Conservation (phyloP, 2,113 vertebrate species). For the Camelus bactrianus region DNA sequence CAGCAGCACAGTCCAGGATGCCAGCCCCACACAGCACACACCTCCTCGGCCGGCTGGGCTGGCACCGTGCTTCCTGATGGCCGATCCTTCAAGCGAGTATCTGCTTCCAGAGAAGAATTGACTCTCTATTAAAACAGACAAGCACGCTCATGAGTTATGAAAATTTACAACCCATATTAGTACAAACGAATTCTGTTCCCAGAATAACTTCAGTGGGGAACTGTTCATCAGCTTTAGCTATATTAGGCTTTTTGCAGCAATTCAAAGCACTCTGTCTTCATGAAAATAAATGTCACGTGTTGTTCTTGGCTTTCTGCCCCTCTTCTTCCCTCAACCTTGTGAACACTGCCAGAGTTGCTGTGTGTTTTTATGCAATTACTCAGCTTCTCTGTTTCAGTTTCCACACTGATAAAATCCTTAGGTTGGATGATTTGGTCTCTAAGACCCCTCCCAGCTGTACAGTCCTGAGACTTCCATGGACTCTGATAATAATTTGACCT, state of each 20-base stretch:
- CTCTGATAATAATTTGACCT: neutral
- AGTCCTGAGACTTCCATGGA: neutral
- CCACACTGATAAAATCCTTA: neutral
- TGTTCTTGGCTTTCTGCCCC: neutral
- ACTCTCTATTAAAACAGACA: conserved; percentile 76
- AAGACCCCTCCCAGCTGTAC: neutral
- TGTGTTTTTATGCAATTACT: conserved; percentile 7
- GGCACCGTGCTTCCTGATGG: neutral
- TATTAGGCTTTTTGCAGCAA: conserved; percentile 6
- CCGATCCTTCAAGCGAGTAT: neutral
- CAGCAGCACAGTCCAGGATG: neutral
- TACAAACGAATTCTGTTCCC: conserved; percentile 19
- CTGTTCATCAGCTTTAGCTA: neutral
- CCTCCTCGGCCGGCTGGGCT: conserved; percentile 58
- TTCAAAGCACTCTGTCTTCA: conserved; percentile 32
- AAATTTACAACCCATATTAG: neutral
- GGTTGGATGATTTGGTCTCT: neutral
- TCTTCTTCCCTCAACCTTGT: neutral
- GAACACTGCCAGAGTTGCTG: neutral
- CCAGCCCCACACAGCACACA: neutral
- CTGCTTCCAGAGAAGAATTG: conserved; percentile 66
- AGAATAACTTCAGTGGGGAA: conserved; percentile 4
- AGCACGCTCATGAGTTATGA: neutral
- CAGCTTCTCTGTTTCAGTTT: conserved; percentile 24
- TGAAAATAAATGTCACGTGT: conserved; percentile 34